Evolutionary conservation across 2,888 invertebrate genomes (phyloP).

Genomic region (Sesia bembeciformis): DNA sequence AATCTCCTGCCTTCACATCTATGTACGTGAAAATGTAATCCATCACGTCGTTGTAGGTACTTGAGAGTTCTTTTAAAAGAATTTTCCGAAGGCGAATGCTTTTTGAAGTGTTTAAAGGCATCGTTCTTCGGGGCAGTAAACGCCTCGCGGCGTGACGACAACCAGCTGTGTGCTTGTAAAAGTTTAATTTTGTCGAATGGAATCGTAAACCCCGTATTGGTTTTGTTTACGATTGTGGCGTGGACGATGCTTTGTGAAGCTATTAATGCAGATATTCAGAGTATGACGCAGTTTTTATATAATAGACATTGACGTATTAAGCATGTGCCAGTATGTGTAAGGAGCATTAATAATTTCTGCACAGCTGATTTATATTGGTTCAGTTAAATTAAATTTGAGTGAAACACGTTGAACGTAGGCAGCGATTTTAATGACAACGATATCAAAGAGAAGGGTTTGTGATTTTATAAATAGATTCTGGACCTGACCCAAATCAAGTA

Average conservation of each 20-base stretch:
- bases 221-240: conserved; percentile 57
- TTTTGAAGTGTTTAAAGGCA: conserved; percentile 7
- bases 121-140: conserved; percentile 17
- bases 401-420: neutral
- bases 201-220: conserved; percentile 65
- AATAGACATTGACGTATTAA: neutral
- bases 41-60: neutral
- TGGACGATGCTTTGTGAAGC: conserved; percentile 31
- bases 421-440: conserved; percentile 4
- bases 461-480: conserved; percentile 19
- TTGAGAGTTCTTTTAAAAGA: neutral
- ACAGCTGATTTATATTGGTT: neutral
- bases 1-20: conserved; percentile 13
- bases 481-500: conserved; percentile 17
- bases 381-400: neutral
- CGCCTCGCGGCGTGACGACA: conserved; percentile 33
- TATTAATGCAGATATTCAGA: neutral
- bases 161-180: conserved; percentile 56
- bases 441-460: conserved; percentile 17
- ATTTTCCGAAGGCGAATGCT: neutral
- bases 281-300: neutral
- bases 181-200: conserved; percentile 65
- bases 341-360: no score
- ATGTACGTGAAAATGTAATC: conserved; percentile 11
- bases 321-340: no score